Evolutionary conservation across 2,888 invertebrate genomes (phyloP).

Genomic region (Acleris sparsana): DNA sequence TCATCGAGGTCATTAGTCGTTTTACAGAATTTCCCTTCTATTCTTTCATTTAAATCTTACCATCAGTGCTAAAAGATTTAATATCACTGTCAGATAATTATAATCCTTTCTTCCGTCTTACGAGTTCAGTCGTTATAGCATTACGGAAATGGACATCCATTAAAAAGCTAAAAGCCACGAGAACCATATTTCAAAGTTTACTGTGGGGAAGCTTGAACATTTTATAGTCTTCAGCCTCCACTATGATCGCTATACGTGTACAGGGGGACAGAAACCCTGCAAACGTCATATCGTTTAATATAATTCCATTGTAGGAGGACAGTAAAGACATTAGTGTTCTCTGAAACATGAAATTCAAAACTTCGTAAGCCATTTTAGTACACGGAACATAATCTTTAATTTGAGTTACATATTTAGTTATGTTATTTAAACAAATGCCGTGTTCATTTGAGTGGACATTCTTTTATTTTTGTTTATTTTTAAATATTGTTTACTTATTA

Average conservation of each 20-base stretch:
- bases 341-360: background rate
- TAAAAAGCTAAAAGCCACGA: slow-evolving; percentile 16
- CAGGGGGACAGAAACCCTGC: too few species aligned
- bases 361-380: too few species aligned
- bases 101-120: slow-evolving; percentile 12
- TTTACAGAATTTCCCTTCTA: slow-evolving; percentile 23
- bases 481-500: too few species aligned
- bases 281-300: background rate
- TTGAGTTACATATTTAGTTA: too few species aligned
- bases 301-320: background rate
- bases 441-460: too few species aligned
- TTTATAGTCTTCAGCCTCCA: background rate
- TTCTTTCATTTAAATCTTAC: slow-evolving; percentile 13
- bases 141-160: slow-evolving; percentile 17
- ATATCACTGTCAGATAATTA: slow-evolving; percentile 11
- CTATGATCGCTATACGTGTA: too few species aligned
- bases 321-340: background rate
- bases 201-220: slow-evolving; percentile 12
- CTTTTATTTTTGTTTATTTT: too few species aligned
- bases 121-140: background rate
- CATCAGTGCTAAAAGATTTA: slow-evolving; percentile 7
- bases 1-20: slow-evolving; percentile 29
- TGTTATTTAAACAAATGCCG: too few species aligned
- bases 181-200: slow-evolving; percentile 32
- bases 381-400: too few species aligned